Conservation (phyloP, 1,140 invertebrate species). For the Ericerus pela region DNA sequence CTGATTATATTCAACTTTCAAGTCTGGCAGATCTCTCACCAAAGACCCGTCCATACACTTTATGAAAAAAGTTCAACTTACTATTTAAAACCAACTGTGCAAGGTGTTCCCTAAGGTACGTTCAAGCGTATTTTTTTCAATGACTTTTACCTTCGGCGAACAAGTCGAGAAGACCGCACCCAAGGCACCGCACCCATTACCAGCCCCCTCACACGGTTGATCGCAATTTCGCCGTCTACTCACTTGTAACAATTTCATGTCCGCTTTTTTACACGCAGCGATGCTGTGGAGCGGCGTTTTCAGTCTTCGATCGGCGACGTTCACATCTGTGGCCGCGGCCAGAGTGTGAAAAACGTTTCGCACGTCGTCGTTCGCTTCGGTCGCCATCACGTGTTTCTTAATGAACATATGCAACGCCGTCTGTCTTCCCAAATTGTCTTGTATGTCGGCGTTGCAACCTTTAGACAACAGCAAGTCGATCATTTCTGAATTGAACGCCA, state of each 20-base stretch:
- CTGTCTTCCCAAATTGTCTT: constrained; percentile 32
- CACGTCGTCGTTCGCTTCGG: constrained; percentile 26
- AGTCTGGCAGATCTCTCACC: no score
- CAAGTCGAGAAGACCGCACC: no score
- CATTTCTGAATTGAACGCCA: constrained; percentile 27
- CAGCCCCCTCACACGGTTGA: no score
- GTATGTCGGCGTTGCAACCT: constrained; percentile 31
- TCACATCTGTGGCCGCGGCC: constrained; percentile 29
- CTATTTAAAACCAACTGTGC: no score
- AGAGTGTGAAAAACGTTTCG: constrained; percentile 27
- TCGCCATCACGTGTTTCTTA: constrained; percentile 27
- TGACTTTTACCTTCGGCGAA: no score
- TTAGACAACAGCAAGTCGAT: constrained; percentile 30
- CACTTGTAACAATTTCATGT: constrained; percentile 15
- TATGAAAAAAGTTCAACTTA: no score
- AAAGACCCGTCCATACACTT: no score
- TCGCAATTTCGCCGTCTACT: no score
- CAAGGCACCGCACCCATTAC: no score
- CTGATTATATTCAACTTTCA: no score
- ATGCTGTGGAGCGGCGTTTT: constrained; percentile 31
- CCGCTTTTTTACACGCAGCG: constrained; percentile 25
- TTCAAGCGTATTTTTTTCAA: no score
- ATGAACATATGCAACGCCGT: constrained; percentile 32
- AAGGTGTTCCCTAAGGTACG: no score
- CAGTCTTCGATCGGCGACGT: constrained; percentile 31